Evolutionary conservation across 2,113 vertebrate genomes (phyloP), one percentile per base, ranked within the genome.

Genomic region (Dolichallabes microphthalmus): DNA sequence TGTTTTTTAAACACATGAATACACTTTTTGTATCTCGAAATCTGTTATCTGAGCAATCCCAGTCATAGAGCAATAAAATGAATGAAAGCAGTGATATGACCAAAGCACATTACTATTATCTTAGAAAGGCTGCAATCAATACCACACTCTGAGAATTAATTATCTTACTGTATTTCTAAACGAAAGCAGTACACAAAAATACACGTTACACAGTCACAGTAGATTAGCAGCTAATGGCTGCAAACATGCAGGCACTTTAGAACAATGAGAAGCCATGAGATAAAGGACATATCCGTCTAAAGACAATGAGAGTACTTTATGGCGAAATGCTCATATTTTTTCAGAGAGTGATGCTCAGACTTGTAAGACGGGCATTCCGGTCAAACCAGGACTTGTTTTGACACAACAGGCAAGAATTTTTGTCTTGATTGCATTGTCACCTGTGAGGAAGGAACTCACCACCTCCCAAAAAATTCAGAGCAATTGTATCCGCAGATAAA

Each of bases 231-330:
- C 17, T 50, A 82, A 39, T 58, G 53, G 12, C n/a, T 58, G 30
- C 74, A 60, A 50, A 8, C 58, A 63, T 52, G 45, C 71, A 84
- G 69, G 57, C n/a, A 75, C 7, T 12, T 52, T 50, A 30, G 80
- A 32, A n/a, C 61, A 53, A 50, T 12, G 25, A 68, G n/a, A 84
- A 68, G 80, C 64, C 66, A 82, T 71, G 64, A 82, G 52, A 66
- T 22, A 55, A 53, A 55, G 32, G 30, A 35, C 45, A 69, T 19
- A 71, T 80, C 27, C 50, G 10, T n/a, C 74, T 27, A 27, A 52
- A 81, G 52, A 61, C 35, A 78, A n/a, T 84, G 83, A 84, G 83
- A 84, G 30, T 64, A 13, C 22, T 74, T 14, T 32, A 55, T 53
- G 13, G n/a, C 22, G n/a, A 32, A 32, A 69, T 69, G 45, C 55